Base-by-base conservation (phyloP, 2,888 invertebrate genomes). In the Platycheirus albimanus region DNA sequence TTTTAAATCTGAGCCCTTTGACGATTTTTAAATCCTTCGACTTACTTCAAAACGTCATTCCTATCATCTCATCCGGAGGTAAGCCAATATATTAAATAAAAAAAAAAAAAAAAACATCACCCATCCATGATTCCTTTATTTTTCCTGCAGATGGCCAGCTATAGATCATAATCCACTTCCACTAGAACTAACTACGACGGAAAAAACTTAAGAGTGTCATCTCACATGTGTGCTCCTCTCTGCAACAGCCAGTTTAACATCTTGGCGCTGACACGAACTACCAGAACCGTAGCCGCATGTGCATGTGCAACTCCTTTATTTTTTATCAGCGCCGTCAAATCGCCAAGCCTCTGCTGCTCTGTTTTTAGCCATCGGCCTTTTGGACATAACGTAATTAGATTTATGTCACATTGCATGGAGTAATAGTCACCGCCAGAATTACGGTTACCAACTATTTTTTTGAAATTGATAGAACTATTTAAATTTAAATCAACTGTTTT, bases 301-400 rank as follows among this genome's bases (percentile, higher is more conserved):
- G 66, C 28, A 54, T 33, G 30, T 24, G 49, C 49, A 20, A 24
- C 72, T 61, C 11, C 74, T 64, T 36, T 58, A 52, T 38, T 77
- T 45, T 24, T 19, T 63, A 63, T 69, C 52, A 43, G 49, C 81
- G 36, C 54, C 66, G 51, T 58, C 51, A 67, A 49, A 36, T 69
- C 63, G 58, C 49, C 78, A 61, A 74, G 54, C 19, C 72, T 20
- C 43, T 45, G 15, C 45, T 36, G 15, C 45, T 36, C 19, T 43
- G 58, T 58, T 43, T 45, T 43, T 45, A 10, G 43, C 66, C 71
- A 71, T 64, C 43, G 67, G 72, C 58, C 69, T 69, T 64, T 78
- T 58, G 64, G 69, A 83, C 83, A 66, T 69, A 83, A 64, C 72
- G 72, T 83, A 78, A 83, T 83, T 83, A 83, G 83, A 83, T 83